These are phyloP conservation scores for Aphis craccivora DNA, from an alignment of 1,140 invertebrate species.

Conservation along the genomic window DNA sequence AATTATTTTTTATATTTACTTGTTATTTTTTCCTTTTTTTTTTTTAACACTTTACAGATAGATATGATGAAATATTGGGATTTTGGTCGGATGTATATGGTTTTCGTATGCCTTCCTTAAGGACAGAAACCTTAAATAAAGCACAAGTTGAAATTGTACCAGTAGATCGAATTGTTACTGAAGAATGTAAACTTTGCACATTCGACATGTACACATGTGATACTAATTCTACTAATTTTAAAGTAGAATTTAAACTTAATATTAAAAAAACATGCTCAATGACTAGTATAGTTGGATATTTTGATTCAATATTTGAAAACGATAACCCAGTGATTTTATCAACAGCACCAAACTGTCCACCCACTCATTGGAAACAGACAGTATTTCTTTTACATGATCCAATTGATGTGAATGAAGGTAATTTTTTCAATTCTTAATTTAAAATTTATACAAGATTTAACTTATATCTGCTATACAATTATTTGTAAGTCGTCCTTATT, in stretches of 20 bases:
- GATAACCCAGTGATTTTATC: constrained; percentile 73
- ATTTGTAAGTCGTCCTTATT: too few species aligned
- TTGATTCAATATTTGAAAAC: constrained; percentile 87
- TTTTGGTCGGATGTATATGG: constrained; percentile 98
- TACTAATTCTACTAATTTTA: constrained; percentile 82
- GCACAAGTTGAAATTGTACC: constrained; percentile 87
- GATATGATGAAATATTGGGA: constrained; percentile 76
- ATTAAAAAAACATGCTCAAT: constrained; percentile 76
- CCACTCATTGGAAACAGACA: constrained; percentile 98
- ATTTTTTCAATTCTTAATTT: constrained; percentile 38
- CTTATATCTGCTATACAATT: neutral
- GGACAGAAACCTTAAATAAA: constrained; percentile 86
- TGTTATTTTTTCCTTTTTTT: constrained; percentile 40
- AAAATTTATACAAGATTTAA: neutral
- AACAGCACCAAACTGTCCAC: constrained; percentile 76
- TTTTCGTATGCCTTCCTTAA: constrained; percentile 95
- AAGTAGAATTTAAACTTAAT: constrained; percentile 77
- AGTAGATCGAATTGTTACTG: constrained; percentile 79
- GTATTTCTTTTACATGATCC: constrained; percentile 87
- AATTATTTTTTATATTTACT: neutral
- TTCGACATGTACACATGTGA: constrained; percentile 85
- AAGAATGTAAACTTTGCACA: constrained; percentile 71
- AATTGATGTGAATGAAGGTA: constrained; percentile 76
- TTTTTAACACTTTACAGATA: constrained; percentile 65
- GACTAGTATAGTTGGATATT: constrained; percentile 91